Conservation (phyloP, 2,797 vertebrate genomes). For the Chelonia mydas region DNA sequence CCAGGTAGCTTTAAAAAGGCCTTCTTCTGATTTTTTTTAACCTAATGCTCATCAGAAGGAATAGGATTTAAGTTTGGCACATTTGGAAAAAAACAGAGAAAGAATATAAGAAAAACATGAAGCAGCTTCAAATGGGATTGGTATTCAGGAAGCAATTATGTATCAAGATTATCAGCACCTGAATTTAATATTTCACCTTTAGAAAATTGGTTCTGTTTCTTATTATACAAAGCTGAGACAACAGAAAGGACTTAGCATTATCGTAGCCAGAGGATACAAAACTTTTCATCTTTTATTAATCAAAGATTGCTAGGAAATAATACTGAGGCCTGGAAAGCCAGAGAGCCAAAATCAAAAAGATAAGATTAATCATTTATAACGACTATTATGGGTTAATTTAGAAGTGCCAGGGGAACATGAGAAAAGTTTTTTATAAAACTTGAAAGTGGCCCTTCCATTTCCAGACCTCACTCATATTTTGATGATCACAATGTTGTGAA, state of each 20-base stretch:
- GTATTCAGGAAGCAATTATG: background rate
- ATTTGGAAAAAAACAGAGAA: background rate
- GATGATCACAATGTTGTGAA: background rate
- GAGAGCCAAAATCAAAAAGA: background rate
- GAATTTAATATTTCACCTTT: background rate
- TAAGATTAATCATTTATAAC: conserved; percentile 36
- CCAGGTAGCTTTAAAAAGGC: background rate
- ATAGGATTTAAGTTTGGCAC: background rate
- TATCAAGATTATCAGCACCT: background rate
- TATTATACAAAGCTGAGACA: background rate
- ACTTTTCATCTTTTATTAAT: conserved; percentile 30
- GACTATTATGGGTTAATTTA: background rate
- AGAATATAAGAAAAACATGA: background rate
- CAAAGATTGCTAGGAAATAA: background rate
- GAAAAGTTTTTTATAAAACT: conserved; percentile 38
- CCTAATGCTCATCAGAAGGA: background rate
- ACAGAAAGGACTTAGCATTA: background rate
- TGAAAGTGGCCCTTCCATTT: conserved; percentile 1
- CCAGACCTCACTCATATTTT: conserved; percentile 26
- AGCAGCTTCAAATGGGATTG: background rate
- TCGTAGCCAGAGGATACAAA: background rate
- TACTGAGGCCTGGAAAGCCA: conserved; percentile 10
- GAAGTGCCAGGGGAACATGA: conserved; percentile 15
- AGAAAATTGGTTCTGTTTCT: background rate
- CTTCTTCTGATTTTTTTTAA: background rate